phyloP scores from a whole-genome alignment of 2,113 vertebrate species.

The Apeltes quadracus region DNA sequence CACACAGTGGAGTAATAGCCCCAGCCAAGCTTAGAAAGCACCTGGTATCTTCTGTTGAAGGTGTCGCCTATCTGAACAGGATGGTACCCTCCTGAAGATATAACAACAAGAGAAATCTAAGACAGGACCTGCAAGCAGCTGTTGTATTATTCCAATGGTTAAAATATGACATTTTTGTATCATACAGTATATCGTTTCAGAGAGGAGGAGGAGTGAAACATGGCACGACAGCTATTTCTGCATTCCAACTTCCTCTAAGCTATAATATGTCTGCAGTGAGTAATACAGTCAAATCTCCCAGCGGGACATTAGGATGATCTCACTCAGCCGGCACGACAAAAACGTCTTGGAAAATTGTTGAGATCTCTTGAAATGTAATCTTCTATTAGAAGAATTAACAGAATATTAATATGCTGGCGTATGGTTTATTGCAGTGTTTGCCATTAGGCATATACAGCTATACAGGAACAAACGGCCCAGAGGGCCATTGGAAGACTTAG shows the following conservation, averaged over 20 bases:
- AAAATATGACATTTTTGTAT: slow-evolving; percentile 3
- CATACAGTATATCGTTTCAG: slow-evolving; percentile 1
- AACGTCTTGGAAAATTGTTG: slow-evolving; percentile 18
- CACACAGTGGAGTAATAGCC: slow-evolving; percentile 88
- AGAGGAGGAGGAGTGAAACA: background rate
- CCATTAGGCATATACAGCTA: slow-evolving; percentile 22
- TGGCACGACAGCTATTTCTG: slow-evolving; percentile 36
- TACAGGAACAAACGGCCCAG: background rate
- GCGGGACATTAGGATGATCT: slow-evolving; percentile 29
- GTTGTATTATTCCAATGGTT: background rate
- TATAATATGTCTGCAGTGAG: slow-evolving; percentile 34
- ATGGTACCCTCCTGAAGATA: slow-evolving; percentile 81
- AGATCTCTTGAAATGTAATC: slow-evolving; percentile 27
- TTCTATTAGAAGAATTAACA: too few species aligned
- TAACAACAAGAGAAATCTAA: background rate
- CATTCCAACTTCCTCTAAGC: slow-evolving; percentile 40
- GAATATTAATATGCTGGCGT: slow-evolving; percentile 3
- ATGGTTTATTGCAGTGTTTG: slow-evolving; percentile 35
- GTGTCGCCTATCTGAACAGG: slow-evolving; percentile 77
- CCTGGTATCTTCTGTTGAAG: slow-evolving; percentile 83
- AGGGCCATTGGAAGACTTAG: background rate
- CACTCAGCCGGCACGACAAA: slow-evolving; percentile 26
- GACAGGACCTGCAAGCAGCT: background rate
- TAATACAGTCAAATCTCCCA: slow-evolving; percentile 47
- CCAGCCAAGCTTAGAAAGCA: slow-evolving; percentile 81